A percentile compares a stretch with the other conserved stretches of the same genome.
These are phyloP conservation scores for Pelmatolapia mariae DNA, from an alignment of 2,113 vertebrate genomes.

Conservation along the genomic window DNA sequence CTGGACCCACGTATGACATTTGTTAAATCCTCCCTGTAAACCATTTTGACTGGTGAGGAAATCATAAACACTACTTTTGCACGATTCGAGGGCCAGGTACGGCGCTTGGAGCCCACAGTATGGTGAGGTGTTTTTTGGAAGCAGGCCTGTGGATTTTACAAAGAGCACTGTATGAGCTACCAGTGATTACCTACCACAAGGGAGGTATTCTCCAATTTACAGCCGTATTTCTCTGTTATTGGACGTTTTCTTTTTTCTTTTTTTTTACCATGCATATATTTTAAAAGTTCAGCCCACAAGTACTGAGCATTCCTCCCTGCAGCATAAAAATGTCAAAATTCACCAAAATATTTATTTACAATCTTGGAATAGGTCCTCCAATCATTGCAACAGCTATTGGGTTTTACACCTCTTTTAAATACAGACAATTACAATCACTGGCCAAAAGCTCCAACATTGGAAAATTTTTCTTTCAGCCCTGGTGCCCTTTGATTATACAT, in stretches of 20 bases:
- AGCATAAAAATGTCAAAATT: not conserved
- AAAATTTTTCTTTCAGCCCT: constrained; percentile 18
- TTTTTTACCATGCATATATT: not conserved
- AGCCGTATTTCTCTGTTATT: constrained; percentile 17
- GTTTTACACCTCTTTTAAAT: not conserved
- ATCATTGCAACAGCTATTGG: not conserved
- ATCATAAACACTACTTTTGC: constrained; percentile 49
- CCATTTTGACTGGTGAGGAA: constrained; percentile 49
- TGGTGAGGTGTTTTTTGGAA: constrained; percentile 46
- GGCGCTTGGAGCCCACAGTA: not conserved
- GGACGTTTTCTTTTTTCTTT: not conserved
- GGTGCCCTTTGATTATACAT: not conserved
- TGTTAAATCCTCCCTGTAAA: constrained; percentile 52
- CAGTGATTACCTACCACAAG: constrained; percentile 37
- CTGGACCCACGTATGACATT: constrained; percentile 41
- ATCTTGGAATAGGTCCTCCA: not conserved
- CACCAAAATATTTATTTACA: not conserved
- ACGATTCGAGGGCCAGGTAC: constrained; percentile 44
- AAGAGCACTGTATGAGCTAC: constrained; percentile 36
- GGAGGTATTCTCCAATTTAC: constrained; percentile 33
- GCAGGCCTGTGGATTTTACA: not conserved
- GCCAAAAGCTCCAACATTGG: not conserved
- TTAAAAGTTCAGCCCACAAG: not conserved
- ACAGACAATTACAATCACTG: not conserved
- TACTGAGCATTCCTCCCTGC: not conserved